phyloP scores from a whole-genome alignment of 2,888 invertebrate species.

The Prionchulus punctatus region DNA sequence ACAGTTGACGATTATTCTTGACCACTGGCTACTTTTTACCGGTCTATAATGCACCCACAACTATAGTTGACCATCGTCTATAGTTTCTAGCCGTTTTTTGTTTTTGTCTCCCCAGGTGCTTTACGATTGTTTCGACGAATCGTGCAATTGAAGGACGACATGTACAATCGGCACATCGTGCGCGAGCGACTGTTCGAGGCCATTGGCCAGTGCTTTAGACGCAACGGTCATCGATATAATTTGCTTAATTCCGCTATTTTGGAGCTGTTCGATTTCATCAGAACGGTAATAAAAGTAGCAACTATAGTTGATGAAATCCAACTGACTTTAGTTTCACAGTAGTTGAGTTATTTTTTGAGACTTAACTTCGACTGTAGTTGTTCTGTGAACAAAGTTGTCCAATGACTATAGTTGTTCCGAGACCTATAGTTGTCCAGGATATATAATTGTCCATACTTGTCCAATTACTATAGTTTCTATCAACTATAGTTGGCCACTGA shows the following conservation, averaged over 20 bases:
- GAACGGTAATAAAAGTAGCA: constrained; percentile 10
- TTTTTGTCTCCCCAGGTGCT: constrained; percentile 46
- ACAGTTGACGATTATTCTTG: no score
- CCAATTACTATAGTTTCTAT: no score
- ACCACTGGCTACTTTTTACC: no score
- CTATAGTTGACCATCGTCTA: no score
- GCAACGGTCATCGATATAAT: constrained; percentile 95
- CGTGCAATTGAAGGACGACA: constrained; percentile 90
- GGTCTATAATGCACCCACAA: no score
- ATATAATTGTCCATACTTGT: no score
- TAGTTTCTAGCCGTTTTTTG: no score
- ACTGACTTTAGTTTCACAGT: neutral
- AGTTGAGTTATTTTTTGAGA: neutral
- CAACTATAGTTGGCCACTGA: no score
- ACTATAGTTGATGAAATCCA: neutral
- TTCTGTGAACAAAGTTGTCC: neutral
- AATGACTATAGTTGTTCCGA: no score
- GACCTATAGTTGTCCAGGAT: no score
- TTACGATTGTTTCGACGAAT: constrained; percentile 92
- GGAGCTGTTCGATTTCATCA: constrained; percentile 95
- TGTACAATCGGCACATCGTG: constrained; percentile 88
- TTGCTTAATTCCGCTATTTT: constrained; percentile 93
- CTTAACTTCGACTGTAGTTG: neutral
- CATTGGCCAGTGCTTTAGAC: constrained; percentile 83
- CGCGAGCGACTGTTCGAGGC: constrained; percentile 85